Evolutionary conservation across 1,140 invertebrate genomes (phyloP).

Genomic region (Drosophila teissieri): DNA sequence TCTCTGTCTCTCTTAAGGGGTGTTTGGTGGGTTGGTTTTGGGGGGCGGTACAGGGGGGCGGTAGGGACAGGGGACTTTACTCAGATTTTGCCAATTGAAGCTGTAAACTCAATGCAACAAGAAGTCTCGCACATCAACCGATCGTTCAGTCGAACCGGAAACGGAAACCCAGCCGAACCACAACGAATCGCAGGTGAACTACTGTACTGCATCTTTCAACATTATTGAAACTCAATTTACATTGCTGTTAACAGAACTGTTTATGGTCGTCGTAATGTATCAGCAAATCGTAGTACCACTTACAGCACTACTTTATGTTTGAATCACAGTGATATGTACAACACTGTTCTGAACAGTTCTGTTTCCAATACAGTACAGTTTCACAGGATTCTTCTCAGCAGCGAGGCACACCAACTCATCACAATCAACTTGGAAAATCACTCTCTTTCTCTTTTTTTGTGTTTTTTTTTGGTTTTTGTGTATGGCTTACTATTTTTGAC

Average conservation of each 20-base stretch:
- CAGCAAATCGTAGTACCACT: background rate
- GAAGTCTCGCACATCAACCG: constrained; percentile 81
- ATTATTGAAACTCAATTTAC: background rate
- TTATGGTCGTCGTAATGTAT: background rate
- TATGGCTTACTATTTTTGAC: constrained; percentile 30
- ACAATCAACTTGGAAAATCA: constrained; percentile 28
- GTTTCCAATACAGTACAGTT: constrained; percentile 2
- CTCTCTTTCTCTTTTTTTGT: constrained; percentile 11
- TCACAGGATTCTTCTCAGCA: constrained; percentile 3
- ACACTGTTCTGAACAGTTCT: background rate
- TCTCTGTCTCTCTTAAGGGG: constrained; percentile 19
- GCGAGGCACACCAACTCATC: constrained; percentile 8
- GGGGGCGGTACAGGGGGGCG: constrained; percentile 11
- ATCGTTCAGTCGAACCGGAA: constrained; percentile 29
- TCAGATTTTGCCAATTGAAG: constrained; percentile 70
- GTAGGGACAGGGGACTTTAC: constrained; percentile 21
- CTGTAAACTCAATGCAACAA: constrained; percentile 84
- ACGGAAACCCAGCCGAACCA: constrained; percentile 27
- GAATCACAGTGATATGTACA: background rate
- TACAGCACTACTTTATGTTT: background rate
- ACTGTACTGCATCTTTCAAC: background rate
- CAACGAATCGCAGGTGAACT: constrained; percentile 12
- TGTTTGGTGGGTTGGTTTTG: background rate
- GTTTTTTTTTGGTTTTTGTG: constrained; percentile 4
- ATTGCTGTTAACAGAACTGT: background rate